Evolutionary conservation across 2,888 invertebrate genomes (phyloP).

Genomic region (Tachina grossa): DNA sequence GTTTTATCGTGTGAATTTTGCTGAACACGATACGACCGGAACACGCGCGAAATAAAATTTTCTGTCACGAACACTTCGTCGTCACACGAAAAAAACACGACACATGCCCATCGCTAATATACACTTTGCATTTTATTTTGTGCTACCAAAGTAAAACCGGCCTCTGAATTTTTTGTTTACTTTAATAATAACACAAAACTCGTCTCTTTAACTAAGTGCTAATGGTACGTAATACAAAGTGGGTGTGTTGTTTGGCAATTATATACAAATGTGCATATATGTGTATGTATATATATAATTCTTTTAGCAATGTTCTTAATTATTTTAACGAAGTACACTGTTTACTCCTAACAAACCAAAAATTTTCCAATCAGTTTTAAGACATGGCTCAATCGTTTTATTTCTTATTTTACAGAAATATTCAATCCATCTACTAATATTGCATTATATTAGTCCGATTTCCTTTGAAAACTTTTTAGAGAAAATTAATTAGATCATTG

Average conservation of each 20-base stretch:
- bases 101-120: too few species aligned
- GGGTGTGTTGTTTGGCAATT: slow-evolving; percentile 31
- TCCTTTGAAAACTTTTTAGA: not conserved
- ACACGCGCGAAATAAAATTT: too few species aligned
- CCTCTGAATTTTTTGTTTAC: not conserved
- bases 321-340: too few species aligned
- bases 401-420: not conserved
- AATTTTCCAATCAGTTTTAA: too few species aligned
- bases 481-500: not conserved
- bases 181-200: not conserved
- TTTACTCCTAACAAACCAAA: too few species aligned
- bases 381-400: too few species aligned
- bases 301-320: not conserved
- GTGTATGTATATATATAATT: not conserved
- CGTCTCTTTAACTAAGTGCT: not conserved
- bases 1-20: too few species aligned
- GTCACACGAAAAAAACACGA: too few species aligned
- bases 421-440: not conserved
- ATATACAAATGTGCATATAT: not conserved
- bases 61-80: too few species aligned
- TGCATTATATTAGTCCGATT: not conserved
- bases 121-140: slow-evolving; percentile 11
- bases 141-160: slow-evolving; percentile 24
- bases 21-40: too few species aligned
- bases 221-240: not conserved